Conservation (phyloP, 2,888 invertebrate species). For the Drosophila ochracea region DNA sequence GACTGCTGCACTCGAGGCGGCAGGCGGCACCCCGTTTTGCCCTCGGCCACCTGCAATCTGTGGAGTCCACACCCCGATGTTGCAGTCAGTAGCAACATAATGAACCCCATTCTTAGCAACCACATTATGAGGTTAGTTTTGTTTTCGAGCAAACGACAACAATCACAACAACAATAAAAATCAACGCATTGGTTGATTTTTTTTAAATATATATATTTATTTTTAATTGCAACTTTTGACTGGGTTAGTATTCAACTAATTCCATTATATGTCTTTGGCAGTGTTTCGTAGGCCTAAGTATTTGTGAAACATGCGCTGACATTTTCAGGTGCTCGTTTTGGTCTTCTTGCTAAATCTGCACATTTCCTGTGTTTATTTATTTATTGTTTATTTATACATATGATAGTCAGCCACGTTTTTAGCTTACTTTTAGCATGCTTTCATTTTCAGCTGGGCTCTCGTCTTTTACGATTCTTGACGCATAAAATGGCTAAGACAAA, state of each 20-base stretch:
- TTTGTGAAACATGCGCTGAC: not conserved
- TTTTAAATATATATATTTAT: not conserved
- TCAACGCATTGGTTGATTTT: constrained; percentile 25
- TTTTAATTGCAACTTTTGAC: constrained; percentile 7
- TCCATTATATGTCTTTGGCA: not conserved
- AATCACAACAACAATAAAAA: constrained; percentile 17
- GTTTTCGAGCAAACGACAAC: constrained; percentile 22
- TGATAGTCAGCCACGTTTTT: constrained; percentile 3
- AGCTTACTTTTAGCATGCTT: constrained; percentile 9
- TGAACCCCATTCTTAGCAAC: constrained; percentile 49
- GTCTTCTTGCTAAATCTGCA: not conserved
- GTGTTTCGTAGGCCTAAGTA: not conserved
- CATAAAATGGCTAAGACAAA: not conserved
- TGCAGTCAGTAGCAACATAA: too few relatives aligned
- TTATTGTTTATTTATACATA: not conserved
- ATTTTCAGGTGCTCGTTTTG: not conserved
- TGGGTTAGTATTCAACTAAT: not conserved
- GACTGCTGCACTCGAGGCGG: constrained; percentile 39
- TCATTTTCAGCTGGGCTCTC: constrained; percentile 2
- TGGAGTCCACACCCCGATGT: not conserved
- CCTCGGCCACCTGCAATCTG: constrained; percentile 31
- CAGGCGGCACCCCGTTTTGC: constrained; percentile 1
- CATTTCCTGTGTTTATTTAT: not conserved
- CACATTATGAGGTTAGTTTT: constrained; percentile 53
- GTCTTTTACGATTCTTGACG: constrained; percentile 12